Conservation (phyloP, 2,797 vertebrate species). For the Poecilia gillii region DNA sequence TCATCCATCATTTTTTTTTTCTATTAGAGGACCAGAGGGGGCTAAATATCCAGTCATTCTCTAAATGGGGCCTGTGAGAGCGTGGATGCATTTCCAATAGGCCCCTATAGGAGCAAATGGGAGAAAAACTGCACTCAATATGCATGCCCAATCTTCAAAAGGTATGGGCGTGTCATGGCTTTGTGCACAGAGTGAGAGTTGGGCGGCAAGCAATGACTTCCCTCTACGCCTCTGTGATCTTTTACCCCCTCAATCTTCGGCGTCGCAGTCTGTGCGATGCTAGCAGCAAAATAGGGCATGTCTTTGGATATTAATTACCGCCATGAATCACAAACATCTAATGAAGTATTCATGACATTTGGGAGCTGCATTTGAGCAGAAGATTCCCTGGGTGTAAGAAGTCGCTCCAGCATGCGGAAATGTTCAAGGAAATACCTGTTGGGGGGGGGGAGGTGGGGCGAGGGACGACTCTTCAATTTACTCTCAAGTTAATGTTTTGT, state of each 20-base stretch:
- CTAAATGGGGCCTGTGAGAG: conserved; percentile 62
- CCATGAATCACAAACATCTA: conserved; percentile 29
- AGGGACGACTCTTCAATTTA: conserved; percentile 8
- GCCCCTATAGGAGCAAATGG: conserved; percentile 41
- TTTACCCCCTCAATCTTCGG: conserved; percentile 18
- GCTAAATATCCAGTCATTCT: conserved; percentile 55
- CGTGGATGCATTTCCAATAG: conserved; percentile 59
- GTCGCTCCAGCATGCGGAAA: conserved; percentile 2
- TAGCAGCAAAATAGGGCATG: conserved; percentile 36
- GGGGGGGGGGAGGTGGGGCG: neutral
- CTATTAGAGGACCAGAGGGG: conserved; percentile 53
- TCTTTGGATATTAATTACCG: conserved; percentile 23
- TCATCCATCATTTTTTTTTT: conserved; percentile 62
- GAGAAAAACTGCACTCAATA: conserved; percentile 46
- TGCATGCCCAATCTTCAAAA: conserved; percentile 54
- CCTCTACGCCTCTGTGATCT: conserved; percentile 48
- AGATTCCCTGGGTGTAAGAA: conserved; percentile 15
- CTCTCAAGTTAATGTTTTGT: neutral
- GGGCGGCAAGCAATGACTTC: conserved; percentile 46
- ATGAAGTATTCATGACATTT: conserved; percentile 30
- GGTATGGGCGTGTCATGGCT: conserved; percentile 40
- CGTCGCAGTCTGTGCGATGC: conserved; percentile 35
- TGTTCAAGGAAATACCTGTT: conserved; percentile 28
- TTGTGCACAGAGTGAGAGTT: conserved; percentile 45
- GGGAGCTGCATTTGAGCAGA: conserved; percentile 11